phyloP scores from a whole-genome alignment of 1,140 invertebrate species.

The Neodiprion pinetum region DNA sequence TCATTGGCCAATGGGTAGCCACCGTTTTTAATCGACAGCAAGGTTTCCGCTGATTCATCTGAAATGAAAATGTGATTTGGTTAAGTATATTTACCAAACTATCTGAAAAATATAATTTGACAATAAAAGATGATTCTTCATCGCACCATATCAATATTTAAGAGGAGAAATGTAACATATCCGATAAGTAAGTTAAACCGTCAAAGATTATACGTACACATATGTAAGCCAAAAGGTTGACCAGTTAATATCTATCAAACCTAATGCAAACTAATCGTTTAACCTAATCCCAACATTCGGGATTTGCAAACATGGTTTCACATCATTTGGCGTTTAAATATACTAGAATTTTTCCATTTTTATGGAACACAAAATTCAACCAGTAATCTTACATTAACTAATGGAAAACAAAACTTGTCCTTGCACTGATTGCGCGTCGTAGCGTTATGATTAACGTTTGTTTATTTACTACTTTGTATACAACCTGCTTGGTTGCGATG shows the following conservation, averaged over 20 bases:
- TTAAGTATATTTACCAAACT: slow-evolving; percentile 34
- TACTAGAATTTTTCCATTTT: too few relatives aligned
- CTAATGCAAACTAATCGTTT: slow-evolving; percentile 33
- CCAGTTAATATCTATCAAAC: slow-evolving; percentile 22
- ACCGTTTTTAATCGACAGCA: slow-evolving; percentile 66
- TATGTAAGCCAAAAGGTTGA: too few relatives aligned
- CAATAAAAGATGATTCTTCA: slow-evolving; percentile 17
- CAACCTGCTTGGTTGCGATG: too few relatives aligned
- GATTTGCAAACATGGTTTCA: slow-evolving; percentile 25
- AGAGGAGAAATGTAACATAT: slow-evolving; percentile 65
- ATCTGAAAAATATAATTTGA: slow-evolving; percentile 27
- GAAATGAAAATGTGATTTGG: slow-evolving; percentile 24
- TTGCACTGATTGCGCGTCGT: neutral
- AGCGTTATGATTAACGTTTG: too few relatives aligned
- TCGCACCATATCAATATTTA: slow-evolving; percentile 27
- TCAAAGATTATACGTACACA: neutral
- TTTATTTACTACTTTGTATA: too few relatives aligned
- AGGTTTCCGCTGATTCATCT: slow-evolving; percentile 63
- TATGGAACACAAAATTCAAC: too few relatives aligned
- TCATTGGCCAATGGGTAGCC: slow-evolving; percentile 56
- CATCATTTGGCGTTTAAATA: slow-evolving; percentile 5
- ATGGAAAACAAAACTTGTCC: neutral
- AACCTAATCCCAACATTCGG: slow-evolving; percentile 23
- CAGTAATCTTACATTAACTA: neutral
- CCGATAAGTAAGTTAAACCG: slow-evolving; percentile 48